A percentile compares a stretch with the other conserved stretches of the same genome.
Conservation (phyloP, 2,888 invertebrate genomes). For the Caenorhabditis macrosperma region DNA sequence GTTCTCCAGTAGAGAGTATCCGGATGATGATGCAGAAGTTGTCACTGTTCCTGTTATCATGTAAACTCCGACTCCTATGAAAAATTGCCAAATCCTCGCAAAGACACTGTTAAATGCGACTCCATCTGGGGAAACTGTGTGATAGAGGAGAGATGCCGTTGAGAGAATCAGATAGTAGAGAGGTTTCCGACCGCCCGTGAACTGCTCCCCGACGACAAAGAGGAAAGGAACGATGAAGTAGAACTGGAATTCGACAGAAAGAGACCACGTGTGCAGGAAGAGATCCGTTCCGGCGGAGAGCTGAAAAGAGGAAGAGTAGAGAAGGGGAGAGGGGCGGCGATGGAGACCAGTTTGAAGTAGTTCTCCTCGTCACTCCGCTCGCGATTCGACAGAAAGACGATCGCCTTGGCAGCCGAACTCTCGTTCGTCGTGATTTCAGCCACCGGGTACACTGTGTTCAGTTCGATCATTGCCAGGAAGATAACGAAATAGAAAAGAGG, state of each 20-base stretch:
- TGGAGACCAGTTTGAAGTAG: constrained; percentile 32
- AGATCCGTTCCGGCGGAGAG: constrained; percentile 49
- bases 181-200: neutral
- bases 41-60: neutral
- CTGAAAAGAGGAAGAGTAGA: no score
- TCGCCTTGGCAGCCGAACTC: constrained; percentile 13
- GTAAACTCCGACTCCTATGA: constrained; percentile 39
- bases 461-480: neutral
- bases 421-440: neutral
- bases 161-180: constrained; percentile 14
- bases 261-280: constrained; percentile 68
- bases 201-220: constrained; percentile 25
- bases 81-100: constrained; percentile 60
- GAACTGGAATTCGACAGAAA: constrained; percentile 66
- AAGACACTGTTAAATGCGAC: constrained; percentile 53
- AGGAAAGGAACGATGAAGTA: constrained; percentile 62
- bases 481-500: constrained; percentile 25
- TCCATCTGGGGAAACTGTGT: neutral
- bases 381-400: constrained; percentile 23
- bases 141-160: neutral
- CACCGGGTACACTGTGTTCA: neutral
- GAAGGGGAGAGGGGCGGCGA: no score
- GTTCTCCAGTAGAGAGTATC: constrained; percentile 5
- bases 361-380: constrained; percentile 7
- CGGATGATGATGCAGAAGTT: neutral